These are phyloP conservation scores for Semibalanus balanoides DNA, from an alignment of 1,140 invertebrate genomes.

Conservation along the genomic window DNA sequence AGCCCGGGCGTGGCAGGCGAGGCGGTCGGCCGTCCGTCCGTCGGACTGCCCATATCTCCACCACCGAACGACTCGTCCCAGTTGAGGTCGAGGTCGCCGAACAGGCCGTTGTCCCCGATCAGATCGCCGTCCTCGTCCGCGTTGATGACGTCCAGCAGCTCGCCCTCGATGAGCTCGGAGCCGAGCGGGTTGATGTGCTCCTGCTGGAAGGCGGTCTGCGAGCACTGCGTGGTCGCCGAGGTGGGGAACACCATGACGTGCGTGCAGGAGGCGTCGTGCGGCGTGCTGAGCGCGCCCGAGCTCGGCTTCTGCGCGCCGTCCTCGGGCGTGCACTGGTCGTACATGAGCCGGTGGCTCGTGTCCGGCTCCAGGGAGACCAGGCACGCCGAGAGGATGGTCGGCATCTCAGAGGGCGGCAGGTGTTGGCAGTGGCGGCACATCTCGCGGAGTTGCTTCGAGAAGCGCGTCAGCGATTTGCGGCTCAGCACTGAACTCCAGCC, in stretches of 20 bases:
- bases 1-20: neutral
- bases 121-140: constrained; percentile 56
- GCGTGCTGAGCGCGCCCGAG: constrained; percentile 70
- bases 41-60: neutral
- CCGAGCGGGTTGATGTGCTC: constrained; percentile 58
- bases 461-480: constrained; percentile 72
- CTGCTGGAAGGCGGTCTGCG: constrained; percentile 44
- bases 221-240: constrained; percentile 66
- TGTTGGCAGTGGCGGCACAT: constrained; percentile 77
- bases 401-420: constrained; percentile 59
- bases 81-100: neutral
- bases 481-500: constrained; percentile 88
- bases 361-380: constrained; percentile 93
- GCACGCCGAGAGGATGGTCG: constrained; percentile 89
- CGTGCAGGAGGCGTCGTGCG: constrained; percentile 87
- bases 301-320: constrained; percentile 70
- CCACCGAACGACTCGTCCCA: neutral
- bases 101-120: neutral
- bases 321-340: constrained; percentile 85
- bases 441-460: constrained; percentile 74
- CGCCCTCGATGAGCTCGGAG: constrained; percentile 35
- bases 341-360: constrained; percentile 79
- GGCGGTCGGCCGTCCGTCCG: neutral
- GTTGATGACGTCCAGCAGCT: constrained; percentile 53
- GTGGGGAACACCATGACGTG: constrained; percentile 98